These are phyloP conservation scores for Aphidoletes aphidimyza DNA, from an alignment of 2,888 invertebrate species.

Conservation along the genomic window DNA sequence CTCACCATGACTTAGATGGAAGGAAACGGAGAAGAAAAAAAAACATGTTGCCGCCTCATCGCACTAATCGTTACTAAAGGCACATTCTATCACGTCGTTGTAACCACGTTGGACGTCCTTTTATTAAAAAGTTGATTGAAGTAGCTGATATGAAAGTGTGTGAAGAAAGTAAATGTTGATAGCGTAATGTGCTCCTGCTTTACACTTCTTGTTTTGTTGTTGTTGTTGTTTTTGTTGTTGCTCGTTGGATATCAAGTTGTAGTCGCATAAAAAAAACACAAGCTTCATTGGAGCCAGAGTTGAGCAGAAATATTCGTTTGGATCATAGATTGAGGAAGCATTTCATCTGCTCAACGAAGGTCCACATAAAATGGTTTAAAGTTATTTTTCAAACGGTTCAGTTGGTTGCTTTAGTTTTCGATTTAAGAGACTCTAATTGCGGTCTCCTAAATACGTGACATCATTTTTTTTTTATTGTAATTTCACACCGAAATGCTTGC, in stretches of 20 bases:
- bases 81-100: slow-evolving; percentile 54
- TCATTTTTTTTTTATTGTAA: too few relatives aligned
- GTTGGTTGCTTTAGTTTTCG: too few relatives aligned
- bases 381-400: too few relatives aligned
- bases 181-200: slow-evolving; percentile 46
- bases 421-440: too few relatives aligned
- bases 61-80: slow-evolving; percentile 20
- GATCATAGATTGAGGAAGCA: too few relatives aligned
- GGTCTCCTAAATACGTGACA: too few relatives aligned
- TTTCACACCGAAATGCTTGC: too few relatives aligned
- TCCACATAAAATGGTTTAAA: too few relatives aligned
- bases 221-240: neutral
- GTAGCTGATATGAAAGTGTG: slow-evolving; percentile 32
- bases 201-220: neutral
- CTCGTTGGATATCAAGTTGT: too few relatives aligned
- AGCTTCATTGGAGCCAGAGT: neutral
- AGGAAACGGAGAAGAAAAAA: neutral
- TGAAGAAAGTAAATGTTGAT: slow-evolving; percentile 49
- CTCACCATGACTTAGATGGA: too few relatives aligned
- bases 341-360: too few relatives aligned
- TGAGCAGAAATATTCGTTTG: neutral
- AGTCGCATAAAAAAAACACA: neutral
- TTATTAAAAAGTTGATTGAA: slow-evolving; percentile 41
- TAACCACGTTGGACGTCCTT: slow-evolving; percentile 45
- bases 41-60: slow-evolving; percentile 9